Conservation (phyloP, 2,113 vertebrate species). For the Peucedramus taeniatus region DNA sequence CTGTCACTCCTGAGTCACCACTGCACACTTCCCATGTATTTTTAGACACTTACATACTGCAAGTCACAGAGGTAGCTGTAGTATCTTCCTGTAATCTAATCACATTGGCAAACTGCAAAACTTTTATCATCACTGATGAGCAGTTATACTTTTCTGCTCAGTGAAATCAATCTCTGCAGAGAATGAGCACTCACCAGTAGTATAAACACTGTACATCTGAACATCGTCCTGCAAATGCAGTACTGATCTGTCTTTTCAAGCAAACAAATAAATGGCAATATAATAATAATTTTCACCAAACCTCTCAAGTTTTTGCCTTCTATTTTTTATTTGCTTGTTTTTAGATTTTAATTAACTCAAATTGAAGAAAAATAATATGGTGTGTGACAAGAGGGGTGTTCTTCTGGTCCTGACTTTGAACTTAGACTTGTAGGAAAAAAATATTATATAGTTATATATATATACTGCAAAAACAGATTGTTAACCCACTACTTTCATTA, state of each 20-base stretch:
- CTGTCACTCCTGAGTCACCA: slow-evolving; percentile 40
- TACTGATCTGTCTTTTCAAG: not conserved
- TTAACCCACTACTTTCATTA: not conserved
- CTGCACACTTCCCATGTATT: not conserved
- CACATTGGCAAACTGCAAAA: slow-evolving; percentile 11
- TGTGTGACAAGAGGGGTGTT: not conserved
- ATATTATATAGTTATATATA: not conserved
- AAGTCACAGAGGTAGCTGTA: not conserved
- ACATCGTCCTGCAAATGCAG: not conserved
- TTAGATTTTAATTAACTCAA: not conserved
- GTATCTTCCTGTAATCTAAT: slow-evolving; percentile 17
- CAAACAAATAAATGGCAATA: not conserved
- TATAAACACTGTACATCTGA: not conserved
- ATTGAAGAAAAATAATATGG: not conserved
- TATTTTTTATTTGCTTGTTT: too few species aligned
- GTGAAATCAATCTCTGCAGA: not conserved
- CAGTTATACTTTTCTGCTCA: not conserved
- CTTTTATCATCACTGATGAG: not conserved
- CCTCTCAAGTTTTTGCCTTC: not conserved
- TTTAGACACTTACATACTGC: not conserved
- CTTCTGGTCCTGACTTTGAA: not conserved
- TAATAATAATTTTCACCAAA: not conserved
- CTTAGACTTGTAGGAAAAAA: not conserved
- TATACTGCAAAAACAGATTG: not conserved
- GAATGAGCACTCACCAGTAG: not conserved